Evolutionary conservation across 2,797 vertebrate species (phyloP).

Genomic region (Scyliorhinus canicula): DNA sequence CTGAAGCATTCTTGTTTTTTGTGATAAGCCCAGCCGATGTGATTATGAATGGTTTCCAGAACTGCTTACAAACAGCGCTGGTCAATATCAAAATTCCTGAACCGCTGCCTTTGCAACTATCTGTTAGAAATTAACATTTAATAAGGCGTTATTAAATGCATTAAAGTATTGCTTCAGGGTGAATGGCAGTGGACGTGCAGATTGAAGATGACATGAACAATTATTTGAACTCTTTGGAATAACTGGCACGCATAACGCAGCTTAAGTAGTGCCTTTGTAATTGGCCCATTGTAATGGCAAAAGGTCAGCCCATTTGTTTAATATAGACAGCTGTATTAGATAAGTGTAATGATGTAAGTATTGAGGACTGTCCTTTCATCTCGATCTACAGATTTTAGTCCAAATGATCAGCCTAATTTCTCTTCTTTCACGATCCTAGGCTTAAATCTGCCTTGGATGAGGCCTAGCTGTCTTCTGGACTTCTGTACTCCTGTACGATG

Average conservation of each 20-base stretch:
- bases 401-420: background rate
- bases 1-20: background rate
- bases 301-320: background rate
- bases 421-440: background rate
- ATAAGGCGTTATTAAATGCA: background rate
- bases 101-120: background rate
- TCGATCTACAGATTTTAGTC: background rate
- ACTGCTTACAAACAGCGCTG: background rate
- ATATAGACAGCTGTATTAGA: background rate
- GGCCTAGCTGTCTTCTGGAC: background rate
- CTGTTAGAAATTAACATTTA: background rate
- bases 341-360: background rate
- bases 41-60: background rate
- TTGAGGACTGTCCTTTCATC: background rate
- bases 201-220: background rate
- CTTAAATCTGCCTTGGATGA: background rate
- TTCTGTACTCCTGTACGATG: background rate
- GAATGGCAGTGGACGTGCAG: background rate
- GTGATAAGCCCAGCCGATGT: background rate
- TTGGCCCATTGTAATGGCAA: background rate
- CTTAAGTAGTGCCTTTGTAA: background rate
- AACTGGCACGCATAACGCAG: background rate
- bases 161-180: background rate
- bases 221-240: background rate
- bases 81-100: background rate